A percentile compares a stretch with the other conserved stretches of the same genome.
Conservation (phyloP, 2,888 invertebrate species). For the Caenorhabditis sp. region DNA sequence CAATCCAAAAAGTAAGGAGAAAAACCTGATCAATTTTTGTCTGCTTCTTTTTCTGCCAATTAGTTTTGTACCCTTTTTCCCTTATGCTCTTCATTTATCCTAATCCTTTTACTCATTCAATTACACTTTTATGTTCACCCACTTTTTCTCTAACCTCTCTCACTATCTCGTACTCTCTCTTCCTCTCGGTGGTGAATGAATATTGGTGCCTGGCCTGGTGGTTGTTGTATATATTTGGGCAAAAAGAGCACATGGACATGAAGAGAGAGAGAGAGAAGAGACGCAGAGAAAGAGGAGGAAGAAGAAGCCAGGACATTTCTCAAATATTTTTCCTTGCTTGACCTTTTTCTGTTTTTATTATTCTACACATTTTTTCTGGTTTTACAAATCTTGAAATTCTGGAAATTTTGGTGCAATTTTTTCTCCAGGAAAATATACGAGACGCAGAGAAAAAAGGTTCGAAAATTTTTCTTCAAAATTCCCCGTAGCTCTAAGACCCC, state of each 20-base stretch:
- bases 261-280: too few relatives aligned
- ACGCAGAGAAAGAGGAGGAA: neutral
- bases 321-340: neutral
- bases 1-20: neutral
- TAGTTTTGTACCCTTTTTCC: neutral
- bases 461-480: too few relatives aligned
- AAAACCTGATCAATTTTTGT: neutral
- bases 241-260: slow-evolving; percentile 1
- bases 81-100: neutral
- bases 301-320: neutral
- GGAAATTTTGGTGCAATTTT: neutral
- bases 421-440: too few relatives aligned
- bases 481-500: too few relatives aligned
- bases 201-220: neutral
- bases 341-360: neutral
- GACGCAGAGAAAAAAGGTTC: too few relatives aligned
- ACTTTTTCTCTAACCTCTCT: neutral
- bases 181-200: neutral
- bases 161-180: neutral
- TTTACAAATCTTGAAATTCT: too few relatives aligned
- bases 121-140: slow-evolving; percentile 1
- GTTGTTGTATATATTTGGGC: neutral
- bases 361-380: neutral
- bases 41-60: neutral
- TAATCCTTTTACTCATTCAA: slow-evolving; percentile 2